Percentiles rank a stretch among this genome's conserved stretches.
Conservation (phyloP, 2,113 vertebrate genomes). For the Pomatostomus ruficeps region DNA sequence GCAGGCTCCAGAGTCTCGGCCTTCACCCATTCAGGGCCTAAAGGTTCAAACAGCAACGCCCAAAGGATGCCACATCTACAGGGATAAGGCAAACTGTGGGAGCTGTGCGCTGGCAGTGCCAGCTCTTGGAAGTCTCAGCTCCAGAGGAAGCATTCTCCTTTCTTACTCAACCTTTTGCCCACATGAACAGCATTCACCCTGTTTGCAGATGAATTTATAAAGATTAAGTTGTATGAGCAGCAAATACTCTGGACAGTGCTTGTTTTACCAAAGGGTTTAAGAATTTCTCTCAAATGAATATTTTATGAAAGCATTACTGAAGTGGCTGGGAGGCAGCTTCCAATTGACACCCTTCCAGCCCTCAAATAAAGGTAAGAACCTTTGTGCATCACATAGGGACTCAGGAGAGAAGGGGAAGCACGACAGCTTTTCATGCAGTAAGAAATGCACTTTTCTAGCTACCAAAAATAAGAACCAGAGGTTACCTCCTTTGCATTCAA, state of each 20-base stretch:
- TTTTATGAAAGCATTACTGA: background rate
- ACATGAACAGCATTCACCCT: background rate
- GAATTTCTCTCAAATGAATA: background rate
- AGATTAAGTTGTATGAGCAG: background rate
- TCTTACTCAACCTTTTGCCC: background rate
- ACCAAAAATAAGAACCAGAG: background rate
- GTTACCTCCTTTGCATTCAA: background rate
- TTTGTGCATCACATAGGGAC: background rate
- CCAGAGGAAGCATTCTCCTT: background rate
- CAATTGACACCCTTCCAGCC: background rate
- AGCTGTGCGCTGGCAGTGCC: accelerated
- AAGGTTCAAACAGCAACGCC: background rate
- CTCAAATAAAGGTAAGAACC: background rate
- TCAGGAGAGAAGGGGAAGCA: background rate
- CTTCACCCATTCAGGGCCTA: background rate
- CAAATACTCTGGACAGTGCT: background rate
- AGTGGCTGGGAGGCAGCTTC: background rate
- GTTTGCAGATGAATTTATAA: background rate
- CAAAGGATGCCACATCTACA: background rate
- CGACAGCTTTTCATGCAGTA: background rate
- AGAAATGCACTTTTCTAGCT: background rate
- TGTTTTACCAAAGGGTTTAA: background rate
- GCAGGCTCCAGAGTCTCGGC: background rate
- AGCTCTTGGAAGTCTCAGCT: background rate
- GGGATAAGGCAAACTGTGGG: background rate